Base-by-base conservation (phyloP, 2,113 vertebrate species). In the Pleuronectes platessa region DNA sequence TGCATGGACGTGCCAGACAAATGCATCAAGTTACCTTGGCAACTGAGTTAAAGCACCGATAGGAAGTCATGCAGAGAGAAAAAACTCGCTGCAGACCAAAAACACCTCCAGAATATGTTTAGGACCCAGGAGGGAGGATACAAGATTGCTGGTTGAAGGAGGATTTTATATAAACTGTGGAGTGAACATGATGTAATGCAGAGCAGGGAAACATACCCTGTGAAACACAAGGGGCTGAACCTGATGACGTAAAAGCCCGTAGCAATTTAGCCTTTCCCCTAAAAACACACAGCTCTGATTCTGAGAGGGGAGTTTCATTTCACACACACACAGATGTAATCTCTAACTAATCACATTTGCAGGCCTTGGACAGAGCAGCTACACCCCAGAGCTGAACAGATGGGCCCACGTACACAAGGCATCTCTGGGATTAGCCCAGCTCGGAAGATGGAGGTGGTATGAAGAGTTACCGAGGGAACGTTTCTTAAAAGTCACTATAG, bases 301-400 rank as follows among this genome's bases (percentile, higher is more conserved):
- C 61, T 31, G 65, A 80, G 27, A 82, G 74, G 74, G 78, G 86
- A 87, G 86, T 89, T 90, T 80, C 67, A 74, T 82, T 89, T 88
- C 72, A 72, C 83, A 74, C 75, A 63, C 74, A 37, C 75, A 63
- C 71, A 87, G 54, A 91, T 71, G 79, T 88, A 92, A 92, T 91
- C 89, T 90, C 89, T 27, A 76, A 89, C 87, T 91, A 93, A 93
- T 93, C 90, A 89, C 88, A 86, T 91, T 91, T 88, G 77, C 78
- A 75, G 68, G 83, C 77, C 84, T 87, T 81, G 78, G 86, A 83
- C 70, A 31, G 85, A 84, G 83, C 79, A 88, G 79, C 71, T 82
- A 74, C 65, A 87, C 65, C 69, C 65, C 74, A 56, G 73, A 21
- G 61, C 49, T 83, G 73, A 90, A 72, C 91, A 92, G 91, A 93